Base-by-base conservation (phyloP, 2,113 vertebrate genomes). In the Tragelaphus scriptus region DNA sequence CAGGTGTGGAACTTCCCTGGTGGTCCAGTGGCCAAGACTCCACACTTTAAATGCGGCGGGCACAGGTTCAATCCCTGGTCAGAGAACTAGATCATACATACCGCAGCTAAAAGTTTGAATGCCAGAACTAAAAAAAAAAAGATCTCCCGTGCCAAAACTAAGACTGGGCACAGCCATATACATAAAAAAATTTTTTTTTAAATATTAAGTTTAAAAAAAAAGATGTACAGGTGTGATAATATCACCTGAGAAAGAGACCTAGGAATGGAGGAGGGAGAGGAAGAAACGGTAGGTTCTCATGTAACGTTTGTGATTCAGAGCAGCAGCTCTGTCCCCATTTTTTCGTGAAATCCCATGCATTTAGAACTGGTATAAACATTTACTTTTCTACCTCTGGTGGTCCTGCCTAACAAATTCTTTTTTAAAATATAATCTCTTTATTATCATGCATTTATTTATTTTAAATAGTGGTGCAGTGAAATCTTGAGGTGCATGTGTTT, bases 11-110 rank as follows among this genome's bases (percentile, higher is more conserved):
- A 1, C 63, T 19, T 68, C 7, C 32, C 63, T n/a, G 16, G 3
- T 19, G 63, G 32, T 2, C 32, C 63, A n/a, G 32, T 2, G 63
- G 32, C 63, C n/a, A 68, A 68, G 16, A n/a, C 32, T 1, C 32
- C 32, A 10, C 63, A n/a, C 63, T 19, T 19, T 2, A 0, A 68
- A 1, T 2, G 63, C 16, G 4, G 32, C 7, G 8, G 63, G 32
- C 63, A 68, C 32, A n/a, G 63, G 16, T 68, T 19, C 63, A n/a
- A 10, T 68, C 63, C 16, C 63, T 68, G 16, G 16, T n/a, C 63
- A n/a, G 63, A 68, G 32, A 68, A 19, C 63, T 68, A 2, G 16
- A 68, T 19, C 16, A 68, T 68, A 2, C 32, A 68, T 9, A 8
- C 16, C 7, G 2, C 63, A n/a, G 1, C 63, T n/a, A n/a, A 65